Evolutionary conservation across 2,113 vertebrate genomes (phyloP).

Genomic region (Brachypteracias leptosomus): DNA sequence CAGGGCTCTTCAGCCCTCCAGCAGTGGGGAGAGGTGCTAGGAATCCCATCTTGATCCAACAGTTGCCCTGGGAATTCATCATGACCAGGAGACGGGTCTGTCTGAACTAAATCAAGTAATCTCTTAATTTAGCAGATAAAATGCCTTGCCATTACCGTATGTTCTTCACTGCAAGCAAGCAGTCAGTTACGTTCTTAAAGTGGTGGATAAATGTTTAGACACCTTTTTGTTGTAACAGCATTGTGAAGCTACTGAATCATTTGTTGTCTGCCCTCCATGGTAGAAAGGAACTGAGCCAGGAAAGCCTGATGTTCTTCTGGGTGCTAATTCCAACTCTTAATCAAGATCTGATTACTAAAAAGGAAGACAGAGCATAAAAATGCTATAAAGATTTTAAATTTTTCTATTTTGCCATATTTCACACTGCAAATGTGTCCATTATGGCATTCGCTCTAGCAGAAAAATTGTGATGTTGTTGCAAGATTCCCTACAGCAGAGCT

Average conservation of each 20-base stretch:
- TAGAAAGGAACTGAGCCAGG: conserved; percentile 28
- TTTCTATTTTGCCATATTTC: conserved; percentile 52
- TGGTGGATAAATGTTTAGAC: neutral
- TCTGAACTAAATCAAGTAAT: neutral
- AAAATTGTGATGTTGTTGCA: conserved; percentile 53
- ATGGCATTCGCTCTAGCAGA: conserved; percentile 28
- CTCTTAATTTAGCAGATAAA: neutral
- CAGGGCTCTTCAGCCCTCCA: neutral
- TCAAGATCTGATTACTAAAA: conserved; percentile 67
- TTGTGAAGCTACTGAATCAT: neutral
- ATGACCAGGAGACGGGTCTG: neutral
- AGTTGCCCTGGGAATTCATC: neutral
- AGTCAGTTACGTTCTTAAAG: neutral
- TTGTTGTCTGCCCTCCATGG: neutral
- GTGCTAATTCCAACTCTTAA: conserved; percentile 61
- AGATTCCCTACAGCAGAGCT: neutral
- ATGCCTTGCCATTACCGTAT: neutral
- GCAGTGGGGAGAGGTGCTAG: neutral
- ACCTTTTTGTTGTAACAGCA: neutral
- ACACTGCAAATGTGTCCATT: conserved; percentile 16
- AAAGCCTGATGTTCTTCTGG: conserved; percentile 49
- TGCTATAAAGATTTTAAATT: conserved; percentile 50
- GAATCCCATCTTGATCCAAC: neutral
- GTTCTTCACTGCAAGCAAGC: neutral
- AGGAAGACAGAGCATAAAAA: conserved; percentile 62